A percentile compares a stretch with the other conserved stretches of the same genome.
phyloP scores from a whole-genome alignment of 2,797 vertebrate genomes.

The Syngnathus rostellatus region DNA sequence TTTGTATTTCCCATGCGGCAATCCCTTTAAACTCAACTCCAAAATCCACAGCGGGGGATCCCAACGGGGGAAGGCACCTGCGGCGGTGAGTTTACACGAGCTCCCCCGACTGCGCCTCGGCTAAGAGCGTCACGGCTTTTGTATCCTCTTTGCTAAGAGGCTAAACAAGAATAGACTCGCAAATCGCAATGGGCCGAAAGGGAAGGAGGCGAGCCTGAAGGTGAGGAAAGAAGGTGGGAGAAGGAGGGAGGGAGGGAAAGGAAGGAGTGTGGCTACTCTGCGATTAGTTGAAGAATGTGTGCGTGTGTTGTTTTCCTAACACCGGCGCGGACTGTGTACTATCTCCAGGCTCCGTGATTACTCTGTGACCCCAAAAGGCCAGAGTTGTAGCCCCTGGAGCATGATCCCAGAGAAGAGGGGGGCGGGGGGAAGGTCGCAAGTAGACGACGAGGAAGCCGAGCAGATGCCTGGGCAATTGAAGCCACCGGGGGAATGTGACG shows the following conservation, averaged over 20 bases:
- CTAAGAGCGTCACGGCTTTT: conserved; percentile 43
- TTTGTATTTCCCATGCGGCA: not conserved
- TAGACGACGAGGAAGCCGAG: conserved; percentile 65
- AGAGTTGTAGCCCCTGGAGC: conserved; percentile 54
- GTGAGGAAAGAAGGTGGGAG: conserved; percentile 48
- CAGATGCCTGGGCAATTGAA: conserved; percentile 78
- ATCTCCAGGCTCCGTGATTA: conserved; percentile 60
- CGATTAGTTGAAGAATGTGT: conserved; percentile 55
- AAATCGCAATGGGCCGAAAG: conserved; percentile 56
- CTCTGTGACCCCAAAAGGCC: conserved; percentile 57
- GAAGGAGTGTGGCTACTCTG: conserved; percentile 43
- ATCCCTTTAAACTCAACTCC: not conserved
- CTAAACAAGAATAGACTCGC: conserved; percentile 67
- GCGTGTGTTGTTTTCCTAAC: conserved; percentile 55
- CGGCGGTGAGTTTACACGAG: conserved; percentile 7
- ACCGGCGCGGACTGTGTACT: conserved; percentile 49
- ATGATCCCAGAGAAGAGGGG: conserved; percentile 43
- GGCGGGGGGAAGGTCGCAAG: conserved; percentile 7
- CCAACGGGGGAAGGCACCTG: not conserved
- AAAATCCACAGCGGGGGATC: not conserved
- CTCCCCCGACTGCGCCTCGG: conserved; percentile 5
- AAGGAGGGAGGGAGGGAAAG: conserved; percentile 35
- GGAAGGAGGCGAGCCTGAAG: conserved; percentile 50
- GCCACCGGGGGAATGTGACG: conserved; percentile 69
- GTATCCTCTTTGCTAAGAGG: conserved; percentile 57